These are phyloP conservation scores for Sminthurinus signatus DNA, from an alignment of 1,140 invertebrate species.

Conservation along the genomic window DNA sequence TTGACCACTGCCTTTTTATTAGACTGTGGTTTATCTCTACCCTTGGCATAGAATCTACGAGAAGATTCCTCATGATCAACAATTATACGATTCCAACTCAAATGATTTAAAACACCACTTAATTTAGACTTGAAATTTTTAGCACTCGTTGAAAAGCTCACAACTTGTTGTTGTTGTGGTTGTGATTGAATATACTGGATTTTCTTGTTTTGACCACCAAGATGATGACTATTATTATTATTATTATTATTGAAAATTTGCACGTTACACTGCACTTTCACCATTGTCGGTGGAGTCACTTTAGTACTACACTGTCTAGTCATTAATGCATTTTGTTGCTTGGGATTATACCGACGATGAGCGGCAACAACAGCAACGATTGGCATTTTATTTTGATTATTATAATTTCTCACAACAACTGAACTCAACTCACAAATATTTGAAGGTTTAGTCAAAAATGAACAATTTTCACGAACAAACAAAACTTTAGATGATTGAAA, in stretches of 20 bases:
- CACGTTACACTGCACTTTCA: neutral
- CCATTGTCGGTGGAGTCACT: neutral
- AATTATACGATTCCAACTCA: neutral
- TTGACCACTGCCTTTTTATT: constrained; percentile 57
- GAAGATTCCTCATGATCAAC: constrained; percentile 8
- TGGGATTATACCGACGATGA: constrained; percentile 14
- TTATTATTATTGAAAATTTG: neutral
- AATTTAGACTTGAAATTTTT: constrained; percentile 4
- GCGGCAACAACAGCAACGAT: constrained; percentile 31
- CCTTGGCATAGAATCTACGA: constrained; percentile 40
- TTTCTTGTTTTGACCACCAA: no score
- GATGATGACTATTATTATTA: no score
- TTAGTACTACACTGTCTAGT: neutral
- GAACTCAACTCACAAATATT: no score
- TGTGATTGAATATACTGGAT: no score
- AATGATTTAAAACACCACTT: neutral
- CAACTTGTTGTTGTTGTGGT: neutral
- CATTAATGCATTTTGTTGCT: constrained; percentile 11
- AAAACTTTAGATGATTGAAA: constrained; percentile 16
- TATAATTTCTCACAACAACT: no score
- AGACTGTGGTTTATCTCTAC: constrained; percentile 38
- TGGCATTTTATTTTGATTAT: constrained; percentile 26
- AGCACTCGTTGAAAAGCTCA: neutral
- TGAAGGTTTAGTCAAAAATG: no score
- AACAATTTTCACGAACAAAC: no score